Conservation (phyloP, 2,888 invertebrate species). For the Yponomeuta malinellus region DNA sequence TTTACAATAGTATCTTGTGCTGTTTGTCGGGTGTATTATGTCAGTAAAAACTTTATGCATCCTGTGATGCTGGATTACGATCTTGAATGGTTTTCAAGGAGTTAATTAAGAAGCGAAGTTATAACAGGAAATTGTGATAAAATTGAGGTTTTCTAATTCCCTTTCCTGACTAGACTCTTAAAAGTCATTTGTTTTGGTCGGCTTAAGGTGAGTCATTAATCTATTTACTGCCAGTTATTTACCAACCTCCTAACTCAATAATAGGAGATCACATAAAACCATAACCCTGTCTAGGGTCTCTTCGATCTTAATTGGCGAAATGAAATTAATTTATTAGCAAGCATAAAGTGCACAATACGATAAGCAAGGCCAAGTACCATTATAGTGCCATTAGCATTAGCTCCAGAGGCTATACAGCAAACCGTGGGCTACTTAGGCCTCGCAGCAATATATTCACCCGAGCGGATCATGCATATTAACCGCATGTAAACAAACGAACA, state of each 20-base stretch:
- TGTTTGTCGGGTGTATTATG: not conserved
- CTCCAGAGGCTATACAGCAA: too few relatives aligned
- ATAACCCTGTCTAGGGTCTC: not conserved
- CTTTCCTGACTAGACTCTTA: too few relatives aligned
- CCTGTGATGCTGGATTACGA: conserved; percentile 7
- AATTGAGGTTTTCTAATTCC: not conserved
- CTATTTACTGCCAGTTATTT: too few relatives aligned
- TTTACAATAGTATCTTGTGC: not conserved
- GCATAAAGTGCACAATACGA: not conserved
- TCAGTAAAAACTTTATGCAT: conserved; percentile 5
- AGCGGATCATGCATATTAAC: conserved; percentile 50
- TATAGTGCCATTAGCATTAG: not conserved
- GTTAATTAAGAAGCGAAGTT: not conserved
- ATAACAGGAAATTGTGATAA: not conserved
- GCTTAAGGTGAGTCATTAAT: too few relatives aligned
- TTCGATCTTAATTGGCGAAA: not conserved
- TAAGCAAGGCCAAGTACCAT: not conserved
- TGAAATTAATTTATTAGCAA: not conserved
- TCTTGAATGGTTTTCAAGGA: not conserved
- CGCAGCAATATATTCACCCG: not conserved
- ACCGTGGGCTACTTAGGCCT: not conserved
- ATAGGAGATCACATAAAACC: not conserved
- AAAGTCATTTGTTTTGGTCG: too few relatives aligned
- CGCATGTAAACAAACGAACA: conserved; percentile 36
- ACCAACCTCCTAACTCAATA: not conserved